Conservation (phyloP, 2,797 vertebrate species). For the Eospalax fontanierii region DNA sequence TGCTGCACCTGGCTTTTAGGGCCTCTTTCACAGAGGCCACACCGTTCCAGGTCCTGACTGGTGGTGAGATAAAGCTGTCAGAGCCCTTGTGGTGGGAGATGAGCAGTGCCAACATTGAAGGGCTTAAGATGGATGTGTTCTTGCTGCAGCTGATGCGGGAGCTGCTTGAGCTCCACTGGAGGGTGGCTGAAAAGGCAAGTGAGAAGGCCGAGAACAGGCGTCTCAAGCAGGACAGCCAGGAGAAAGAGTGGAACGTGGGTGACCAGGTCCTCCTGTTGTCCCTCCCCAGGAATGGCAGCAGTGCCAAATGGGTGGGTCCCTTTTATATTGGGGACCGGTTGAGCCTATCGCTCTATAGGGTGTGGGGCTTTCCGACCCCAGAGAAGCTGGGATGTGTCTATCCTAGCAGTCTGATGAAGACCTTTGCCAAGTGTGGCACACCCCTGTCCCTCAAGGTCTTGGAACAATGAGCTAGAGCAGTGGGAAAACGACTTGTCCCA, state of each 20-base stretch:
- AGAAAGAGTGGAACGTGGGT: constrained; percentile 78
- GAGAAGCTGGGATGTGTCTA: constrained; percentile 84
- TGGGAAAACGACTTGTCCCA: not conserved
- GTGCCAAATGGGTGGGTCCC: constrained; percentile 82
- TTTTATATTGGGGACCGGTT: constrained; percentile 80
- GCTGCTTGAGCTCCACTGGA: constrained; percentile 78
- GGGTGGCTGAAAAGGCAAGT: constrained; percentile 36
- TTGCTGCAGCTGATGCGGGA: constrained; percentile 65
- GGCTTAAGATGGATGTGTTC: constrained; percentile 84
- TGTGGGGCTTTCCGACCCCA: constrained; percentile 83
- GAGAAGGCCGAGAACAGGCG: constrained; percentile 69
- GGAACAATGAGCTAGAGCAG: constrained; percentile 73
- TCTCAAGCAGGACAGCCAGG: constrained; percentile 75
- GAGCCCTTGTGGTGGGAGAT: constrained; percentile 84
- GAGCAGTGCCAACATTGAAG: constrained; percentile 78
- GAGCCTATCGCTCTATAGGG: constrained; percentile 81
- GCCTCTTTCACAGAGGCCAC: constrained; percentile 72
- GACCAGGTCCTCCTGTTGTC: constrained; percentile 83
- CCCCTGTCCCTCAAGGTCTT: constrained; percentile 73
- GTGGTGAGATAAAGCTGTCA: constrained; percentile 27
- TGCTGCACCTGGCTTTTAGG: constrained; percentile 84
- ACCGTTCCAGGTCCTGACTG: constrained; percentile 65
- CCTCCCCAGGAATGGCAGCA: constrained; percentile 82
- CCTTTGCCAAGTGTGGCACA: constrained; percentile 75
- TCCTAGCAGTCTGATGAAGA: constrained; percentile 83